phyloP scores from a whole-genome alignment of 2,888 invertebrate species.

The Drosophila percnosoma region DNA sequence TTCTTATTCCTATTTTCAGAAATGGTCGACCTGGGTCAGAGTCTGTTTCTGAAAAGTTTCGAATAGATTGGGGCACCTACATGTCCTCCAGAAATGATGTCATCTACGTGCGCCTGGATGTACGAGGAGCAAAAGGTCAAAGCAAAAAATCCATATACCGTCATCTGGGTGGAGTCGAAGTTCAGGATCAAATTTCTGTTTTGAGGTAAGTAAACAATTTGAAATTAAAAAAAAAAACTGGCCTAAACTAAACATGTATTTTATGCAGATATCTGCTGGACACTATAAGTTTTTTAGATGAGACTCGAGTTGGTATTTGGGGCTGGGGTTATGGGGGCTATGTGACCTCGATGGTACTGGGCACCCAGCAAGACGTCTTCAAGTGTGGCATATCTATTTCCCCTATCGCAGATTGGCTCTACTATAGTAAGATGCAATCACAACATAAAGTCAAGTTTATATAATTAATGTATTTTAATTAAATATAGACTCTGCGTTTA shows the following conservation, averaged over 20 bases:
- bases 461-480: neutral
- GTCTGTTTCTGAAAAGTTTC: slow-evolving; percentile 94
- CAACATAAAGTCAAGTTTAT: neutral
- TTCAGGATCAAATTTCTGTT: slow-evolving; percentile 95
- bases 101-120: slow-evolving; percentile 95
- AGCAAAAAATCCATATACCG: slow-evolving; percentile 93
- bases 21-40: slow-evolving; percentile 97
- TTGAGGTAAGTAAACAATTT: slow-evolving; percentile 86
- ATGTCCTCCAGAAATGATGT: slow-evolving; percentile 96
- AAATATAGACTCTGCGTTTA: slow-evolving; percentile 94
- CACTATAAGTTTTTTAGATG: slow-evolving; percentile 93
- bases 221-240: neutral
- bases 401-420: slow-evolving; percentile 97
- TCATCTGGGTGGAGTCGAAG: slow-evolving; percentile 94
- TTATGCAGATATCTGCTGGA: slow-evolving; percentile 90
- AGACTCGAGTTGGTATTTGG: slow-evolving; percentile 95
- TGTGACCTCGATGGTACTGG: slow-evolving; percentile 95
- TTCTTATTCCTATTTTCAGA: slow-evolving; percentile 84
- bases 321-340: slow-evolving; percentile 98
- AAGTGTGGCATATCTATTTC: slow-evolving; percentile 97
- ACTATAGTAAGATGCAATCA: slow-evolving; percentile 91
- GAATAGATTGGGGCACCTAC: slow-evolving; percentile 96
- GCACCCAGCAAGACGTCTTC: slow-evolving; percentile 93
- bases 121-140: slow-evolving; percentile 92
- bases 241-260: neutral